phyloP scores from a whole-genome alignment of 1,140 invertebrate species.

The Pararge aegeria region DNA sequence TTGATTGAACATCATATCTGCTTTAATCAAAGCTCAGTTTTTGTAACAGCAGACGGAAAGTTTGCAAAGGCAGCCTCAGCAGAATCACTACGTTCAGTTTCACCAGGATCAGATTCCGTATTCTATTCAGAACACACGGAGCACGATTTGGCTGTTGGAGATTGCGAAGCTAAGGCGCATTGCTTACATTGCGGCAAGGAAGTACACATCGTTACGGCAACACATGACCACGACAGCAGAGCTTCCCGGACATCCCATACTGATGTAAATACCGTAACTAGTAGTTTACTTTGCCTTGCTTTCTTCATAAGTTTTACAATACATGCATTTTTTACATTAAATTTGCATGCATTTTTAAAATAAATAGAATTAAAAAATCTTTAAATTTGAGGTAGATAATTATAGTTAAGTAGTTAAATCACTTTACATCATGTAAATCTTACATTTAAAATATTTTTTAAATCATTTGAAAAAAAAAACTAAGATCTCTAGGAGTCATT shows the following conservation, averaged over 20 bases:
- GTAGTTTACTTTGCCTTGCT: too few species aligned
- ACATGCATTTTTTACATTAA: not conserved
- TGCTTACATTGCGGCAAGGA: slow-evolving; percentile 91
- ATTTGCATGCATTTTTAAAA: not conserved
- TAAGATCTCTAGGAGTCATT: too few species aligned
- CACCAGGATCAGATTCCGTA: slow-evolving; percentile 92
- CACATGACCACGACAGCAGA: slow-evolving; percentile 70
- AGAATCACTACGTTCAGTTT: slow-evolving; percentile 90
- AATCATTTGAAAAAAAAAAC: too few species aligned
- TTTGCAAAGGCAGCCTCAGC: slow-evolving; percentile 90
- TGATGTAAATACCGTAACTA: slow-evolving; percentile 56
- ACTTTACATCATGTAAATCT: too few species aligned
- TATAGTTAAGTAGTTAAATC: too few species aligned
- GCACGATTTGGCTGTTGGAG: slow-evolving; percentile 50
- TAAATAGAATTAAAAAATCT: too few species aligned
- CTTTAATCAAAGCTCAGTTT: slow-evolving; percentile 28
- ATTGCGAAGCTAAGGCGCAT: slow-evolving; percentile 79
- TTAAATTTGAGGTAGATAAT: too few species aligned
- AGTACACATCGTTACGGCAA: slow-evolving; percentile 81
- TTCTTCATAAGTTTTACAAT: not conserved
- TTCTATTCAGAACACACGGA: slow-evolving; percentile 91
- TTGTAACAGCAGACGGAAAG: slow-evolving; percentile 62
- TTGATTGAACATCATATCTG: slow-evolving; percentile 6
- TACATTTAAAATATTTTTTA: too few species aligned
- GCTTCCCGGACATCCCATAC: slow-evolving; percentile 74